Conservation (phyloP, 2,113 vertebrate species). For the Amphiprion percula region DNA sequence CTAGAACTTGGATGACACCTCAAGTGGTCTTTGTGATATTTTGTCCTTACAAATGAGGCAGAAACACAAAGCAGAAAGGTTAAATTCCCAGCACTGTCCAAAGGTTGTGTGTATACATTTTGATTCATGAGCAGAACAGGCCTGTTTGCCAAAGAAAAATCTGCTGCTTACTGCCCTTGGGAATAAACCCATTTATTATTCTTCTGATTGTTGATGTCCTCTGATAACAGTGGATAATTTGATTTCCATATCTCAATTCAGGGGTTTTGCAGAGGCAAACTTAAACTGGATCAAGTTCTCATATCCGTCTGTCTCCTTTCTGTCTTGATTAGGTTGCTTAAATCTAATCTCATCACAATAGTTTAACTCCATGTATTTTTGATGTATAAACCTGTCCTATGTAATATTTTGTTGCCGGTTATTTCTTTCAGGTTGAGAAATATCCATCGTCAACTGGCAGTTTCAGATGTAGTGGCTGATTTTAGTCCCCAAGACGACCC, state of each 20-base stretch:
- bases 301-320: slow-evolving; percentile 4
- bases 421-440: slow-evolving; percentile 6
- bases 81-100: not conserved
- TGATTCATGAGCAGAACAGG: not conserved
- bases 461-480: slow-evolving; percentile 2
- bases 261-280: slow-evolving; percentile 36
- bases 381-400: not conserved
- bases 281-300: slow-evolving; percentile 24
- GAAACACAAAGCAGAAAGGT: not conserved
- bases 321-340: not conserved
- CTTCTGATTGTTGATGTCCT: slow-evolving; percentile 27
- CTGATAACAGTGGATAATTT: slow-evolving; percentile 15
- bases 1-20: not conserved
- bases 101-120: not conserved
- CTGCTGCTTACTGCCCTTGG: slow-evolving; percentile 12
- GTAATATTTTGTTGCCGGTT: not conserved
- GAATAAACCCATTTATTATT: slow-evolving; percentile 27
- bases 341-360: slow-evolving; percentile 34
- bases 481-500: slow-evolving; percentile 15
- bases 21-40: not conserved
- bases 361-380: slow-evolving; percentile 15
- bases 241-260: slow-evolving; percentile 24
- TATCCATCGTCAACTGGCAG: slow-evolving; percentile 5
- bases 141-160: not conserved
- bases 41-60: not conserved